These are phyloP conservation scores for Diabrotica undecimpunctata DNA, from an alignment of 1,140 invertebrate genomes.

Conservation along the genomic window DNA sequence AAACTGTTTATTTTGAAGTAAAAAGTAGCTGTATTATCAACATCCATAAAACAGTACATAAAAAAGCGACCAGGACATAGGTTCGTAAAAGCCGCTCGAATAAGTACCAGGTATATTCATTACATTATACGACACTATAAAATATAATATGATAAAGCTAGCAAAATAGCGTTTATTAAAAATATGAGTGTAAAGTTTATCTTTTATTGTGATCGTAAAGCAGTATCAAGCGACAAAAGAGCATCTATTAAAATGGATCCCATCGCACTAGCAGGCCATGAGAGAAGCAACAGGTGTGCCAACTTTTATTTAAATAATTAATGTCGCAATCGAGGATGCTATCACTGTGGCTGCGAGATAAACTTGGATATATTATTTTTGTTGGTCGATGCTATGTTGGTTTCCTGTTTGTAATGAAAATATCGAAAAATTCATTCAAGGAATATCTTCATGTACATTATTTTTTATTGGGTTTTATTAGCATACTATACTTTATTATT, in stretches of 20 bases:
- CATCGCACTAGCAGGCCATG: slow-evolving; percentile 4
- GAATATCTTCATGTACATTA: too few species aligned
- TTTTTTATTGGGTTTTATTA: too few species aligned
- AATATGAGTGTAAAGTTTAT: slow-evolving; percentile 20
- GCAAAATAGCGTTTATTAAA: slow-evolving; percentile 19
- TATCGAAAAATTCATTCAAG: too few species aligned
- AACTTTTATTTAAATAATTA: slow-evolving; percentile 16
- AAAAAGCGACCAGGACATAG: too few species aligned
- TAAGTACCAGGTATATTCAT: not conserved
- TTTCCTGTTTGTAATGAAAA: too few species aligned
- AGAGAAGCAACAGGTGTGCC: slow-evolving; percentile 16
- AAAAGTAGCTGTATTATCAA: too few species aligned
- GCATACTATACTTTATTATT: too few species aligned
- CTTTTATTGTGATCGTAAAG: slow-evolving; percentile 16
- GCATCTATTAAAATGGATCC: slow-evolving; percentile 13
- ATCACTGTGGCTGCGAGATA: not conserved
- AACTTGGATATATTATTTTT: not conserved
- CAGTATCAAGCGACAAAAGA: slow-evolving; percentile 19
- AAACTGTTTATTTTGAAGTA: too few species aligned
- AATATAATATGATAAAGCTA: slow-evolving; percentile 18
- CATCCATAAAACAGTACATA: too few species aligned
- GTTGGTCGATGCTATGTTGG: too few species aligned
- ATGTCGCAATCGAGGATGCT: slow-evolving; percentile 5
- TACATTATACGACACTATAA: slow-evolving; percentile 13
- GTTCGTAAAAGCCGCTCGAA: not conserved